A percentile compares a stretch with the other conserved stretches of the same genome.
These are phyloP conservation scores for Zygogramma bicolorata DNA, from an alignment of 2,888 invertebrate genomes.

Conservation along the genomic window DNA sequence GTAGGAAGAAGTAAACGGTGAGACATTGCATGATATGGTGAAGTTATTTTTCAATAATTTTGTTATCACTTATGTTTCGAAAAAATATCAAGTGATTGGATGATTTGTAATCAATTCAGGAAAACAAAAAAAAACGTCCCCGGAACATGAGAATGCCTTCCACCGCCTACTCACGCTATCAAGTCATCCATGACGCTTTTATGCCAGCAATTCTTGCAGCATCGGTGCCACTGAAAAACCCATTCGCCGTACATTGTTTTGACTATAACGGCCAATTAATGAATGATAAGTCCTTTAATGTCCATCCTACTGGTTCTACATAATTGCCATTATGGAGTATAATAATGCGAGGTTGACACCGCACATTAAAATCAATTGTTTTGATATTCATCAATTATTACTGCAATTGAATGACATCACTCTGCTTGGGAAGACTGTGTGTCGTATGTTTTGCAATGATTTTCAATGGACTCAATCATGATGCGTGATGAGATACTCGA, in stretches of 20 bases:
- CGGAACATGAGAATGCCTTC: too few species aligned
- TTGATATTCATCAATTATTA: constrained; percentile 36
- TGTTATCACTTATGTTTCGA: too few species aligned
- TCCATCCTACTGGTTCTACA: neutral
- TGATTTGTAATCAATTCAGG: too few species aligned
- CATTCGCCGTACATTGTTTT: neutral
- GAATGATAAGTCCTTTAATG: constrained; percentile 7
- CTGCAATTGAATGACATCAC: constrained; percentile 37
- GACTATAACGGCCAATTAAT: constrained; percentile 8
- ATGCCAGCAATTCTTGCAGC: neutral
- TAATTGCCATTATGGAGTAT: constrained; percentile 25
- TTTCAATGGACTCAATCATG: constrained; percentile 17
- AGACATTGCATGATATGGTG: too few species aligned
- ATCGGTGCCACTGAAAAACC: neutral
- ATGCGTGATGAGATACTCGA: constrained; percentile 26
- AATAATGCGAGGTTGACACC: constrained; percentile 29
- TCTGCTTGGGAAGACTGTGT: constrained; percentile 22
- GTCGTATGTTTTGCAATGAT: constrained; percentile 26
- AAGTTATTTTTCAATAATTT: too few species aligned
- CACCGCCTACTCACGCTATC: neutral
- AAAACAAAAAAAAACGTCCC: too few species aligned
- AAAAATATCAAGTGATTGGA: too few species aligned
- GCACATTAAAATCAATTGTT: constrained; percentile 36
- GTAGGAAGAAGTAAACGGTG: too few species aligned
- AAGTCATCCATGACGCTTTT: neutral